Conservation (phyloP, 1,140 invertebrate genomes). For the Fopius arisanus region DNA sequence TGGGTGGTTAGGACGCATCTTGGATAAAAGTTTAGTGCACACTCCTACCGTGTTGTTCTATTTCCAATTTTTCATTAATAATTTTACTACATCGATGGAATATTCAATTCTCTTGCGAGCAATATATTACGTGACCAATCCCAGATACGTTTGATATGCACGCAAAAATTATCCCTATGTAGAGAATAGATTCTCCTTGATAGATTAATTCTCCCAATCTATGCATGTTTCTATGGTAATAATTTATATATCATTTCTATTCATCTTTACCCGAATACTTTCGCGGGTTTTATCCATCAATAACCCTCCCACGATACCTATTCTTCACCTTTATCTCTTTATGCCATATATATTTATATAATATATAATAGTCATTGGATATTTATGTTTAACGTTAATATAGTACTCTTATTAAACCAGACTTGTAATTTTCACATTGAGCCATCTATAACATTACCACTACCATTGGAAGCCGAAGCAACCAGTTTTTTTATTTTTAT, state of each 20-base stretch:
- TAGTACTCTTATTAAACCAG: slow-evolving; percentile 44
- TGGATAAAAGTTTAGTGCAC: background rate
- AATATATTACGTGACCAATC: background rate
- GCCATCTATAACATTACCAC: slow-evolving; percentile 46
- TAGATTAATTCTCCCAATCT: background rate
- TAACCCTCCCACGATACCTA: background rate
- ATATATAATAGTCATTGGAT: slow-evolving; percentile 22
- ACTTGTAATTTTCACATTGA: slow-evolving; percentile 56
- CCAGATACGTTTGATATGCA: slow-evolving; percentile 5
- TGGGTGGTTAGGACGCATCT: background rate
- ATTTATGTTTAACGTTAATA: slow-evolving; percentile 31
- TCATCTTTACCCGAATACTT: slow-evolving; percentile 1
- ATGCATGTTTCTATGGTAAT: background rate
- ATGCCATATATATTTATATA: slow-evolving; percentile 37
- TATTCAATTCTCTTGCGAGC: background rate
- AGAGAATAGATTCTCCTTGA: no score
- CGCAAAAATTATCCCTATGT: background rate
- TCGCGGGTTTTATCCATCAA: background rate
- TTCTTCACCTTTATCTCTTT: background rate
- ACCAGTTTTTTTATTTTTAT: slow-evolving; percentile 18
- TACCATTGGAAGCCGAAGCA: slow-evolving; percentile 39
- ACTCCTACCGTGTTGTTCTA: background rate
- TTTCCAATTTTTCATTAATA: background rate
- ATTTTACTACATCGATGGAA: background rate
- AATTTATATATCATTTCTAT: background rate